A percentile compares a stretch with the other conserved stretches of the same genome.
phyloP scores from a whole-genome alignment of 2,888 invertebrate species.

The Heliconius ismenius region DNA sequence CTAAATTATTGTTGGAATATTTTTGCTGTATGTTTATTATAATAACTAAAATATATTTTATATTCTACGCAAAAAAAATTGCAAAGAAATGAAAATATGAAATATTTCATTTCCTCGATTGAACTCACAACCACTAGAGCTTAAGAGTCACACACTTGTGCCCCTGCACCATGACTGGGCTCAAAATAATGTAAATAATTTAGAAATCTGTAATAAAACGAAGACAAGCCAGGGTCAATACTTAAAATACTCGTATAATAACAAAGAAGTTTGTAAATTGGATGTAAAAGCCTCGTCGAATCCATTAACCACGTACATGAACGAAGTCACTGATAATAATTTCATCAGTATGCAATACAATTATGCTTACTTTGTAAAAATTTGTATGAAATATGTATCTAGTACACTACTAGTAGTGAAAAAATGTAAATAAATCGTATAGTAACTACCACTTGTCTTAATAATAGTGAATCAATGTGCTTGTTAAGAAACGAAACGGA shows the following conservation, averaged over 20 bases:
- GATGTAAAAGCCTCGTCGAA: background rate
- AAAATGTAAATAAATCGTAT: background rate
- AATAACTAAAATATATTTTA: no score
- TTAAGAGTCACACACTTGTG: no score
- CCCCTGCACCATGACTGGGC: background rate
- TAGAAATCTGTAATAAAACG: background rate
- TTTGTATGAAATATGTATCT: background rate
- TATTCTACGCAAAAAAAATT: no score
- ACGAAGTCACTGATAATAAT: conserved; percentile 6
- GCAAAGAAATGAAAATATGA: background rate
- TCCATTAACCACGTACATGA: background rate
- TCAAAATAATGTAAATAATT: background rate
- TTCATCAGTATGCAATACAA: conserved; percentile 15
- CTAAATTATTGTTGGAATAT: background rate
- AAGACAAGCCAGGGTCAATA: no score
- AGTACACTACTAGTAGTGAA: background rate
- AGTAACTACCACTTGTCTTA: background rate
- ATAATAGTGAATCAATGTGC: background rate
- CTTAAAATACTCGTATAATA: background rate
- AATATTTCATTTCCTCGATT: background rate
- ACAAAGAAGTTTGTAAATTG: background rate
- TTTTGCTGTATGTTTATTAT: no score
- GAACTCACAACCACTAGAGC: background rate
- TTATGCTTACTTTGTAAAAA: background rate
- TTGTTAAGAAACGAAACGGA: background rate